Conservation (phyloP, 2,797 vertebrate genomes). For the Rhinogobio ventralis region DNA sequence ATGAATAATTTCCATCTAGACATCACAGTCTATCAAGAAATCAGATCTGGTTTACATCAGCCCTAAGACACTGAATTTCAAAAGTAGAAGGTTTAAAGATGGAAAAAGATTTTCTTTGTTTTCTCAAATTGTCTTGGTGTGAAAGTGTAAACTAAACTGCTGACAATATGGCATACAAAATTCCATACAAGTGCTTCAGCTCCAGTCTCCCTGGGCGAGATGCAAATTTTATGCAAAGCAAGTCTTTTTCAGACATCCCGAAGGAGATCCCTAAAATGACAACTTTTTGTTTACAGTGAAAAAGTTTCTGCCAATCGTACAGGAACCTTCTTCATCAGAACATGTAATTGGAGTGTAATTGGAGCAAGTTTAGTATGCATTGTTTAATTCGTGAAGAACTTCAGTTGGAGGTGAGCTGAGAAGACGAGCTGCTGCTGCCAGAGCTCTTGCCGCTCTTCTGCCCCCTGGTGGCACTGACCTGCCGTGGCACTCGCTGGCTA, state of each 20-base stretch:
- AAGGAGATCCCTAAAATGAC: not conserved
- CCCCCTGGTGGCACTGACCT: conserved; percentile 86
- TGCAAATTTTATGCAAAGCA: conserved; percentile 17
- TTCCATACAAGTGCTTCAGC: not conserved
- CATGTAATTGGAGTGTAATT: not conserved
- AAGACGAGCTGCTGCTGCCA: conserved; percentile 82
- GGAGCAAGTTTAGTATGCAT: not conserved
- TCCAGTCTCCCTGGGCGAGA: not conserved
- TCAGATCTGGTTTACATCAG: not conserved
- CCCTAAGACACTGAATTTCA: not conserved
- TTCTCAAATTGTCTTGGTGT: not conserved
- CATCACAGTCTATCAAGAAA: not conserved
- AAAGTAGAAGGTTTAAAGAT: not conserved
- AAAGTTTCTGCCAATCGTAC: not conserved
- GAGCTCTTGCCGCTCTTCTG: conserved; percentile 89
- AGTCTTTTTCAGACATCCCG: not conserved
- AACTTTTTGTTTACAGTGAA: conserved; percentile 10
- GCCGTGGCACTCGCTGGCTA: conserved; percentile 88
- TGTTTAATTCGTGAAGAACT: not conserved
- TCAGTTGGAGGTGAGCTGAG: conserved; percentile 77
- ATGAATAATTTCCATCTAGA: not conserved
- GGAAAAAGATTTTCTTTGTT: not conserved
- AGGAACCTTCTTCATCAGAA: not conserved
- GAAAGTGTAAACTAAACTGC: conserved; percentile 8
- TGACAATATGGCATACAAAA: not conserved